Evolutionary conservation across 2,113 vertebrate genomes (phyloP), one percentile per base, ranked within the genome.

Genomic region (Apteryx owenii): DNA sequence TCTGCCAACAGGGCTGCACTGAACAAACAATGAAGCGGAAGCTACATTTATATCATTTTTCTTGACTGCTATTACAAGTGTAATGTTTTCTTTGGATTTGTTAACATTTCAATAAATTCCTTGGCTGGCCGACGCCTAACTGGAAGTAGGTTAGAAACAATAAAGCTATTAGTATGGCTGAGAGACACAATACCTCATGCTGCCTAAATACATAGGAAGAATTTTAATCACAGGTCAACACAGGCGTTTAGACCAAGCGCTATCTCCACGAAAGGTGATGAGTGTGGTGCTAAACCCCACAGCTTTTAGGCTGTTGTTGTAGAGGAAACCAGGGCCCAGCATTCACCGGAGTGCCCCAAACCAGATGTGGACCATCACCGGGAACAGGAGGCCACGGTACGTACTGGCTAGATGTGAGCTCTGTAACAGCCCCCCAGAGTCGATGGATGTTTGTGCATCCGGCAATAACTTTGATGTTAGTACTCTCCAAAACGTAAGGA

Each of bases 201-300:
- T 65, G 56, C 40, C 62, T 86, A 9, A 81, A 73, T 8, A 23
- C n/a, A 9, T 0, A 4, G 68, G 64, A 61, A 14, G 26, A 5
- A 13, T 40, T 26, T 53, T 28, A 7, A 14, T 79, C 40, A 13
- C 18, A 20, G 53, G 15, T 51, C 70, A 66, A 20, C 77, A 22
- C 12, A 5, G 7, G 19, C 18, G 2, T 31, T 40, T 17, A 14
- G 26, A 40, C 42, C 0, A 0, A 48, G 12, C 1, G 6, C 9
- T 51, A 7, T 54, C 20, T 17, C 10, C 28, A 14, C 15, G 36
- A 1, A 9, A 31, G 56, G 51, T 46, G 62, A 33, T 0, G 0
- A 50, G 60, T 2, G 1, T 40, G 5, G 36, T 7, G 48, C 31
- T 19, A 11, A 73, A 36, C 53, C 58, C 53, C n/a, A 44, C 80